phyloP scores from a whole-genome alignment of 2,113 vertebrate genomes.

The Sakesphorus luctuosus region DNA sequence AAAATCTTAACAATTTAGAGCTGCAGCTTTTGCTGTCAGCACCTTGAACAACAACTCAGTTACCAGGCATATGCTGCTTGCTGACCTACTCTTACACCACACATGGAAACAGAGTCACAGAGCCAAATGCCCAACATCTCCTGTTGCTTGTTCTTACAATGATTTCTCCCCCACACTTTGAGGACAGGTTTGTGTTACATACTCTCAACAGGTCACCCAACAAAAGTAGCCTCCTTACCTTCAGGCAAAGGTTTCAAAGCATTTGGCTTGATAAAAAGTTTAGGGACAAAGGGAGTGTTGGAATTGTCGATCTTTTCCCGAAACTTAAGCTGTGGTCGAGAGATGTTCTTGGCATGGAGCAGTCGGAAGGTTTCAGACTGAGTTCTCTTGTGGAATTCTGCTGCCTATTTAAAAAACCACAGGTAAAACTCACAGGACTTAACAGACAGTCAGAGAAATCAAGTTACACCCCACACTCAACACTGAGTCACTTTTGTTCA shows the following conservation, averaged over 20 bases:
- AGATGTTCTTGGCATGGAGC: conserved; percentile 93
- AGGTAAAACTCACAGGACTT: background rate
- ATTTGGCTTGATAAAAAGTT: conserved; percentile 94
- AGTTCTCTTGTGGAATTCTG: conserved; percentile 71
- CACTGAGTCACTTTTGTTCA: background rate
- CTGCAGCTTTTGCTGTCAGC: background rate
- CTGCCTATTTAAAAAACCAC: conserved; percentile 68
- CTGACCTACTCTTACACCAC: background rate
- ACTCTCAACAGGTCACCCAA: background rate
- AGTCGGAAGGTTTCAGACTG: conserved; percentile 88
- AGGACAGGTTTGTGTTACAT: background rate
- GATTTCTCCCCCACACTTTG: background rate
- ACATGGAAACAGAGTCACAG: background rate
- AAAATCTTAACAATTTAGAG: background rate
- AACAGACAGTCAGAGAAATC: background rate
- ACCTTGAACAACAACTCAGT: background rate
- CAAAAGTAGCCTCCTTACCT: conserved; percentile 74
- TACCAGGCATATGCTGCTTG: background rate
- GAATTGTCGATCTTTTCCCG: conserved; percentile 95
- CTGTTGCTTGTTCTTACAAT: background rate
- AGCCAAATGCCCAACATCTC: background rate
- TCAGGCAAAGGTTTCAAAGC: conserved; percentile 88
- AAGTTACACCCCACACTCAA: background rate
- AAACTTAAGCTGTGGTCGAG: conserved; percentile 92
- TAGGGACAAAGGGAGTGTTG: conserved; percentile 93